phyloP scores from a whole-genome alignment of 2,888 invertebrate genomes.

The Sabatieria punctata region DNA sequence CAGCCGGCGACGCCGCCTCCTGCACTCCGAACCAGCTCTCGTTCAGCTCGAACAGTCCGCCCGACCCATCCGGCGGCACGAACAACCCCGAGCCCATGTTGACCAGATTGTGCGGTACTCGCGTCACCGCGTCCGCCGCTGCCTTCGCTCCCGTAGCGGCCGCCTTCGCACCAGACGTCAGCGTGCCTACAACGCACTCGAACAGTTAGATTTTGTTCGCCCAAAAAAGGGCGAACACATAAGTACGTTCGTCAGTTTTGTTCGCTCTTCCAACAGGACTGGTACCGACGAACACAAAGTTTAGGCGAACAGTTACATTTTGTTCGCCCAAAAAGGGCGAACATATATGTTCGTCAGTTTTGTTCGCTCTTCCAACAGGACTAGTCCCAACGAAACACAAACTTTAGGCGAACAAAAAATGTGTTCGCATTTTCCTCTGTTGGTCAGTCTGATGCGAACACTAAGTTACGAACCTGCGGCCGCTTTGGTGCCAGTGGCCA shows the following conservation, averaged over 20 bases:
- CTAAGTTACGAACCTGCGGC: too few relatives aligned
- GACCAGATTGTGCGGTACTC: conserved; percentile 60
- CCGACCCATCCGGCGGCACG: conserved; percentile 58
- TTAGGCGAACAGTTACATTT: too few relatives aligned
- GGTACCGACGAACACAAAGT: too few relatives aligned
- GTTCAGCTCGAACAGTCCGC: conserved; percentile 2
- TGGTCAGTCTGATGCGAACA: too few relatives aligned
- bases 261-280: too few relatives aligned
- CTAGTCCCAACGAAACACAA: too few relatives aligned
- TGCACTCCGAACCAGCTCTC: conserved; percentile 7
- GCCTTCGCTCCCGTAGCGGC: conserved; percentile 20
- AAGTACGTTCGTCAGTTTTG: conserved; percentile 9
- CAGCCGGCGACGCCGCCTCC: neutral
- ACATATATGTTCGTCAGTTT: too few relatives aligned
- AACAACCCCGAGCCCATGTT: conserved; percentile 88
- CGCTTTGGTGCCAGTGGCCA: conserved; percentile 28
- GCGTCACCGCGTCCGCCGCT: conserved; percentile 14
- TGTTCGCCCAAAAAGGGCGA: too few relatives aligned
- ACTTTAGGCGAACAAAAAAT: too few relatives aligned
- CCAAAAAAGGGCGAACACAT: conserved; percentile 53
- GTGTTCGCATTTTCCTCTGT: too few relatives aligned
- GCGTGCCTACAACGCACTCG: conserved; percentile 13
- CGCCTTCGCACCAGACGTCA: conserved; percentile 22
- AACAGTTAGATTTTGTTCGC: too few relatives aligned
- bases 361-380: too few relatives aligned